Base-by-base conservation (phyloP, 1,140 invertebrate species). In the Procambarus clarkii region DNA sequence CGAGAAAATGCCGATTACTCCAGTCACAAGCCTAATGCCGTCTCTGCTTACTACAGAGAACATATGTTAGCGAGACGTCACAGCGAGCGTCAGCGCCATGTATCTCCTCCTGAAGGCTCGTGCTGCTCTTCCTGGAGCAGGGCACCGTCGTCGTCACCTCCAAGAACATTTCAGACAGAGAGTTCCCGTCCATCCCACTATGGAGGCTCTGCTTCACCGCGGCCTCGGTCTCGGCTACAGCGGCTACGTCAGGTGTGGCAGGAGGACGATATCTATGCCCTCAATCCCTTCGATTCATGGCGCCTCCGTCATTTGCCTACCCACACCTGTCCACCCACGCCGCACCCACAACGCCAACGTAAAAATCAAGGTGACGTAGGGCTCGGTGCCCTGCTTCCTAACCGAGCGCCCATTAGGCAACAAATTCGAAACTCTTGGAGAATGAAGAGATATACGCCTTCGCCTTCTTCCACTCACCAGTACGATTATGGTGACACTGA, bases 261-360 rank as follows among this genome's bases (percentile, higher is more conserved):
- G 60, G 77, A 88, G 13, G 76, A 88, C 24, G 86, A 88, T n/a
- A 46, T 69, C 34, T 88, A 88, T 44, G 58, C 76, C 24, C 86
- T 88, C 34, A 88, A 88, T 69, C 86, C 86, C 44, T 88, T 88
- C 58, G 86, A 88, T 58, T 80, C 86, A 3, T 88, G 86, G 86
- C 46, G 86, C 24, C 76, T 88, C 18, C 77, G 77, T 9, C 44
- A 88, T 45, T 77, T 80, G 4, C 76, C 76, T 7, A 34, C 50
- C 13, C 34, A 50, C 34, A 34, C 5, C 11, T 88, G 54, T 8
- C 34, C 54, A 8, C 45, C 86, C 11, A 18, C 71, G 50, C 86
- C n/a, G 4, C 74, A 1, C 15, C 34, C 45, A n/a, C 74, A 24
- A 21, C 76, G 4, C 18, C 34, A 11, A 8, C 76, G 9, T 76